A percentile compares a stretch with the other conserved stretches of the same genome.
Conservation (phyloP, 2,888 invertebrate genomes). For the Agrenia bidenticulata region DNA sequence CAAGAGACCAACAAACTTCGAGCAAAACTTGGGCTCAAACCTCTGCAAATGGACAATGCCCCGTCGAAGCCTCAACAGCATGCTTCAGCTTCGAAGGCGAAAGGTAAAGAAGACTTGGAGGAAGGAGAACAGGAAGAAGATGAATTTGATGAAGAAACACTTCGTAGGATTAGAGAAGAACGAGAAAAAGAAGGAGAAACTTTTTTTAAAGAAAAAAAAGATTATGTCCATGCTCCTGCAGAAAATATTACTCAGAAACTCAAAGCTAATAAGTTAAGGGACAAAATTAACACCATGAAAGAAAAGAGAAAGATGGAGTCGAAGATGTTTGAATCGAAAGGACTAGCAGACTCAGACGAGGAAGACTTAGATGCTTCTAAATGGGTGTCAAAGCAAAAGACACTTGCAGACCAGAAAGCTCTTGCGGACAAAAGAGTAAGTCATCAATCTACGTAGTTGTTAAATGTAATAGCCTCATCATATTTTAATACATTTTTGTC, state of each 20-base stretch:
- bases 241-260: slow-evolving; percentile 72
- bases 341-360: slow-evolving; percentile 67
- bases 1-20: slow-evolving; percentile 85
- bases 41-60: slow-evolving; percentile 68
- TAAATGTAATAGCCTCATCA: too few species aligned
- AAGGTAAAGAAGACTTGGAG: slow-evolving; percentile 53
- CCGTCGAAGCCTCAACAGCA: slow-evolving; percentile 53
- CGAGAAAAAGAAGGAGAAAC: slow-evolving; percentile 52
- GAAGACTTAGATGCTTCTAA: slow-evolving; percentile 71
- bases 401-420: slow-evolving; percentile 73
- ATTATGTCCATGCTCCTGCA: slow-evolving; percentile 85
- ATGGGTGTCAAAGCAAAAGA: slow-evolving; percentile 83
- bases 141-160: slow-evolving; percentile 58
- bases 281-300: slow-evolving; percentile 72
- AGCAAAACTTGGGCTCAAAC: slow-evolving; percentile 90
- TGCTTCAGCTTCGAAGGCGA: neutral
- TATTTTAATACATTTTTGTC: too few species aligned
- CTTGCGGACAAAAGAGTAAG: slow-evolving; percentile 80
- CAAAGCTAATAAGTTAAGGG: slow-evolving; percentile 76
- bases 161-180: slow-evolving; percentile 48
- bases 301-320: slow-evolving; percentile 76
- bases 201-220: slow-evolving; percentile 63
- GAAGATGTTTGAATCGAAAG: slow-evolving; percentile 64
- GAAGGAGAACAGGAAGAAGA: slow-evolving; percentile 62
- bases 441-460: slow-evolving; percentile 28